phyloP scores from a whole-genome alignment of 2,888 invertebrate genomes.

The Dione vanillae region DNA sequence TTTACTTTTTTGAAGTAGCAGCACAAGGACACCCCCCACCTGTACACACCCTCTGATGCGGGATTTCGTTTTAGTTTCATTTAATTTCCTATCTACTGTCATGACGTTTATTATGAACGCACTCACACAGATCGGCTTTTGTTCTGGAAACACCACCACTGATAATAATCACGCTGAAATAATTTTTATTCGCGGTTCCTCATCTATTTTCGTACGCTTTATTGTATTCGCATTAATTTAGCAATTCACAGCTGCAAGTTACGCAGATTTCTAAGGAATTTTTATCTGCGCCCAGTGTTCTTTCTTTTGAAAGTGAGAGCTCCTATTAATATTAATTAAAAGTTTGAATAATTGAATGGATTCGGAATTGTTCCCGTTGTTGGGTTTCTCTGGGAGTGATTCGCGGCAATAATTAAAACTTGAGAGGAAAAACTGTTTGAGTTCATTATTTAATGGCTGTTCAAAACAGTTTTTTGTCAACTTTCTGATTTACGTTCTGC shows the following conservation, averaged over 20 bases:
- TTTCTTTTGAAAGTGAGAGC: conserved; percentile 81
- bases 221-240: conserved; percentile 83
- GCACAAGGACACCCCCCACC: conserved; percentile 59
- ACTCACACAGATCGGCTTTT: conserved; percentile 69
- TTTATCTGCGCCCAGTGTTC: conserved; percentile 79
- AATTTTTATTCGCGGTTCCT: conserved; percentile 71
- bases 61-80: conserved; percentile 80
- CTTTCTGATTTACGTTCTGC: conserved; percentile 31
- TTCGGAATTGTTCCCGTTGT: conserved; percentile 79
- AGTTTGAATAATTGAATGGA: conserved; percentile 83
- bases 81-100: conserved; percentile 80
- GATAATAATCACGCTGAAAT: conserved; percentile 71
- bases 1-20: conserved; percentile 69
- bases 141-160: conserved; percentile 60
- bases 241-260: conserved; percentile 79
- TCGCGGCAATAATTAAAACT: conserved; percentile 79
- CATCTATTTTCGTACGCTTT: conserved; percentile 77
- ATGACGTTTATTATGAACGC: conserved; percentile 76
- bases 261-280: conserved; percentile 81
- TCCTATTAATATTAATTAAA: conserved; percentile 85
- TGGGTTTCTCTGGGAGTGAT: conserved; percentile 71
- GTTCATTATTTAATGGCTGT: conserved; percentile 72
- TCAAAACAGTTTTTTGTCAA: conserved; percentile 61
- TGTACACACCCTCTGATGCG: conserved; percentile 71
- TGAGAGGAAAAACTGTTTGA: conserved; percentile 56